Evolutionary conservation across 2,797 vertebrate genomes (phyloP).

Genomic region (Morus bassanus): DNA sequence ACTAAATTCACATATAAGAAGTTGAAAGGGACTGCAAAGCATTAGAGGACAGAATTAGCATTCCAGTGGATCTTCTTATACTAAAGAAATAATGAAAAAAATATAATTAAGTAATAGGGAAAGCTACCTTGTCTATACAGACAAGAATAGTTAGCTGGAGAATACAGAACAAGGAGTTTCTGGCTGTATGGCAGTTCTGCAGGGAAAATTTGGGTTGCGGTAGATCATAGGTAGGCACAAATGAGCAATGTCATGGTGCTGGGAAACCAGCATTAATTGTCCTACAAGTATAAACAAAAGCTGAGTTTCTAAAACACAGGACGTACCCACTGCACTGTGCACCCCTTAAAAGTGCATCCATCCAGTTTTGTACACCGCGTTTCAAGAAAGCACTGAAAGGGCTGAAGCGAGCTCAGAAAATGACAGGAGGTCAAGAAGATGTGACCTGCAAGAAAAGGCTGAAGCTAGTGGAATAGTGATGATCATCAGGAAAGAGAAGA

Average conservation of each 20-base stretch:
- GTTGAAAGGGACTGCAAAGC: neutral
- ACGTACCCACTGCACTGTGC: neutral
- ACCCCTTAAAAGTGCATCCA: neutral
- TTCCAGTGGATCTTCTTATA: neutral
- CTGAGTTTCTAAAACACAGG: neutral
- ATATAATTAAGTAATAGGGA: neutral
- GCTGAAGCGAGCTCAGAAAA: neutral
- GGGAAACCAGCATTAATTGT: neutral
- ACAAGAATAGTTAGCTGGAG: neutral
- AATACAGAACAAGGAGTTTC: neutral
- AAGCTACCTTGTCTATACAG: neutral
- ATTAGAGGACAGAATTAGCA: neutral
- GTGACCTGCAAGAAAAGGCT: neutral
- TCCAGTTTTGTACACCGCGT: accelerated
- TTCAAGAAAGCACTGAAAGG: neutral
- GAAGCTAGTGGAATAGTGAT: accelerated
- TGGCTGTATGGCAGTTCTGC: neutral
- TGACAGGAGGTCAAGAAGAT: neutral
- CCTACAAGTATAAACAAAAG: neutral
- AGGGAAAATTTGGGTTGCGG: neutral
- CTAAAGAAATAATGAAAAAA: neutral
- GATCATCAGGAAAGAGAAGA: neutral
- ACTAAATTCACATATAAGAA: neutral
- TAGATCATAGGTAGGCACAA: neutral
- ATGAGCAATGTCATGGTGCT: neutral